Percentiles rank a stretch among this genome's conserved stretches.
phyloP scores from a whole-genome alignment of 2,888 invertebrate genomes.

The Ectobius pallidus region DNA sequence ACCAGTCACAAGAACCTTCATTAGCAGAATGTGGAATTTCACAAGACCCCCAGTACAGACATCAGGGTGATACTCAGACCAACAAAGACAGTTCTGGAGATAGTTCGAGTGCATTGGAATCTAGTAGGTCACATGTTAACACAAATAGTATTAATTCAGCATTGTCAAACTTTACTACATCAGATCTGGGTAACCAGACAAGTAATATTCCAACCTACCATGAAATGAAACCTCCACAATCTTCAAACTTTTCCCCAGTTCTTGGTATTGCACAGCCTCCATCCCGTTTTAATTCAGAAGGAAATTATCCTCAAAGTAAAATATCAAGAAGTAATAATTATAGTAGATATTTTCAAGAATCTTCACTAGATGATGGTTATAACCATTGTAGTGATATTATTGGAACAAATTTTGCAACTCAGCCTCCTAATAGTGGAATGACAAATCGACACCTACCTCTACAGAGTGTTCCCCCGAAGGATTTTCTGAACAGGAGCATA shows the following conservation, averaged over 20 bases:
- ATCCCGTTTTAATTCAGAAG: conserved; percentile 32
- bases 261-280: conserved; percentile 33
- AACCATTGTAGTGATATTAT: not conserved
- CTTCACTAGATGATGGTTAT: not conserved
- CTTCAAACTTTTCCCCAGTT: conserved; percentile 1
- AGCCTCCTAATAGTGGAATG: not conserved
- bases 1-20: not conserved
- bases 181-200: not conserved
- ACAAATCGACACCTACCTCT: not conserved
- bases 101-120: not conserved
- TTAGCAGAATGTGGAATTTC: not conserved
- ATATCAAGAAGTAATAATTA: conserved; percentile 24
- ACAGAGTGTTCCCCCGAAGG: not conserved
- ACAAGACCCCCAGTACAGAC: not conserved
- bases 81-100: not conserved
- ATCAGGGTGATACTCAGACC: not conserved
- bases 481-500: too few relatives aligned
- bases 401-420: not conserved
- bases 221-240: not conserved
- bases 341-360: not conserved
- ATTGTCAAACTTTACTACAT: not conserved
- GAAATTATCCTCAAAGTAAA: conserved; percentile 32
- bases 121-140: not conserved
- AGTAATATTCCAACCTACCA: not conserved
- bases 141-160: conserved; percentile 8